phyloP scores from a whole-genome alignment of 2,797 vertebrate genomes.

The Microchirus variegatus region DNA sequence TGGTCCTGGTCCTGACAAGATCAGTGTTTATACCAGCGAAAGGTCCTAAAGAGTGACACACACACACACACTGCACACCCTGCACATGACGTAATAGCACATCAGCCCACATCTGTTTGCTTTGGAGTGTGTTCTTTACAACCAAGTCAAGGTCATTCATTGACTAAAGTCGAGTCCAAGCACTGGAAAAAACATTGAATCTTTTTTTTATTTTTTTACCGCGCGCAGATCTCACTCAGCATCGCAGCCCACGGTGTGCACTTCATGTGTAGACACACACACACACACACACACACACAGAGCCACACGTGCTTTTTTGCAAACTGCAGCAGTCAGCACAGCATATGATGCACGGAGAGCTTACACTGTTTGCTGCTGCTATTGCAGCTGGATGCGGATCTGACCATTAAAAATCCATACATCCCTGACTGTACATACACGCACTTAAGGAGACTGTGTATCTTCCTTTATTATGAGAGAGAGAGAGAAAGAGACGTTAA shows the following conservation, averaged over 20 bases:
- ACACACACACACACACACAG: slow-evolving; percentile 49
- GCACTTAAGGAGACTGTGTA: neutral
- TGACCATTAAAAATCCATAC: neutral
- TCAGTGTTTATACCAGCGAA: neutral
- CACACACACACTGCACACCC: slow-evolving; percentile 1
- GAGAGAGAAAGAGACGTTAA: slow-evolving; percentile 26
- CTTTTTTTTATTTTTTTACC: too few species aligned
- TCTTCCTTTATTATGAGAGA: neutral
- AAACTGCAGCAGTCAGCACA: slow-evolving; percentile 34
- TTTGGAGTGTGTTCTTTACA: slow-evolving; percentile 33
- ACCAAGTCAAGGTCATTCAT: slow-evolving; percentile 78
- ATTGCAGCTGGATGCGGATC: slow-evolving; percentile 22
- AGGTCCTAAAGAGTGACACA: slow-evolving; percentile 23
- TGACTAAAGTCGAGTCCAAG: slow-evolving; percentile 49
- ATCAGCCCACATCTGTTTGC: slow-evolving; percentile 64
- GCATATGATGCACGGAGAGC: neutral
- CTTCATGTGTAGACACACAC: neutral
- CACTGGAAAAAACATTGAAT: neutral
- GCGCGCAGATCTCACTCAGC: neutral
- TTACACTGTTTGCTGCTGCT: neutral
- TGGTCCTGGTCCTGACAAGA: too few species aligned
- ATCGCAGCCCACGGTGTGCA: neutral
- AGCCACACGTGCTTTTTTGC: slow-evolving; percentile 51
- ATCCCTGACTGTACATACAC: neutral
- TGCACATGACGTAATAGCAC: slow-evolving; percentile 64